A percentile compares a stretch with the other conserved stretches of the same genome.
These are phyloP conservation scores for Falcaria lacertinaria DNA, from an alignment of 2,888 invertebrate genomes.

Conservation along the genomic window DNA sequence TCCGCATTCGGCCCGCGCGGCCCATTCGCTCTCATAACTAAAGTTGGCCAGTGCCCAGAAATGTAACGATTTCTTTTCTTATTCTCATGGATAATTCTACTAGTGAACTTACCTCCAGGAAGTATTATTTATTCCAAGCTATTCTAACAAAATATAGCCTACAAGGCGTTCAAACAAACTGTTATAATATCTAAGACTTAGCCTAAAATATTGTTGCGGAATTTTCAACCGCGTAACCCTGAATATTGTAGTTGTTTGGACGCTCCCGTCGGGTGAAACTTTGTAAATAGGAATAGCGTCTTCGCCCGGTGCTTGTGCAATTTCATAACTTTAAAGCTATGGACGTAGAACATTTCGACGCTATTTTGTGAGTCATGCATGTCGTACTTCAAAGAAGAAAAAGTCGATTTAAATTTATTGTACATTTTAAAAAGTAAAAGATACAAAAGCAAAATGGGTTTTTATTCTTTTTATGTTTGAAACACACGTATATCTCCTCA, in stretches of 20 bases:
- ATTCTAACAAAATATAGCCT: too few species aligned
- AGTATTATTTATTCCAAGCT: too few species aligned
- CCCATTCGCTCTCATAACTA: background rate
- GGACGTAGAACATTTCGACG: background rate
- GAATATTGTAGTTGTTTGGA: constrained; percentile 1
- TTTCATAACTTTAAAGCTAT: background rate
- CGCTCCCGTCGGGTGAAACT: background rate
- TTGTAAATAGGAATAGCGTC: background rate
- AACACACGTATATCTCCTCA: too few species aligned
- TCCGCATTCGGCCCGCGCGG: background rate
- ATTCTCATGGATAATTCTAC: too few species aligned
- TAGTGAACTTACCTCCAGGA: too few species aligned
- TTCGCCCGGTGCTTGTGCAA: background rate
- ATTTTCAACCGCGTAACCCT: background rate
- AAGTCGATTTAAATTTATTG: too few species aligned
- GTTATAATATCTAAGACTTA: constrained; percentile 1
- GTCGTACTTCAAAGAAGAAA: too few species aligned
- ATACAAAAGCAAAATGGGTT: too few species aligned
- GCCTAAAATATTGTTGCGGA: background rate
- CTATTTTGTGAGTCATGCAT: background rate
- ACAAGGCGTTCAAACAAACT: too few species aligned
- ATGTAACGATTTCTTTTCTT: background rate
- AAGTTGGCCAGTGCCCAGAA: background rate
- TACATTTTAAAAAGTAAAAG: too few species aligned
- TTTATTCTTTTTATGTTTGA: too few species aligned